Percentiles rank a stretch among this genome's conserved stretches.
Evolutionary conservation across 2,113 vertebrate genomes (phyloP).

Genomic region (Podocnemis expansa): DNA sequence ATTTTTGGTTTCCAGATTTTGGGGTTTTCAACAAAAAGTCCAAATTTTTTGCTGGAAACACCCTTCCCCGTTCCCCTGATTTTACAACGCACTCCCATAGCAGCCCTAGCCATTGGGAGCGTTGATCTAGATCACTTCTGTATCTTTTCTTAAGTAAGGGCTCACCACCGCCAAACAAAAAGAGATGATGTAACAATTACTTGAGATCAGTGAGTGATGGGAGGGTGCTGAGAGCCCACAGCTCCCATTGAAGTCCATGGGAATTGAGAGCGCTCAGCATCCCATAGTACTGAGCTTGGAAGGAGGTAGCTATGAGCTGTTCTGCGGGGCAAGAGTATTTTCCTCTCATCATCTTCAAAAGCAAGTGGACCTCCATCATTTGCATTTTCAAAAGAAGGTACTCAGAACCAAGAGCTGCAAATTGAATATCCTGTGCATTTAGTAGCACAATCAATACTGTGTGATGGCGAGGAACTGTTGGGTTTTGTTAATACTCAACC

Average conservation of each 20-base stretch:
- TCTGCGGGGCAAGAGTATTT: background rate
- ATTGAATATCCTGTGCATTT: background rate
- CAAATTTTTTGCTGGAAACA: background rate
- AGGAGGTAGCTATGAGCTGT: background rate
- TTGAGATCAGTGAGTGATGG: background rate
- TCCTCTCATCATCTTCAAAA: background rate
- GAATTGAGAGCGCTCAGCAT: background rate
- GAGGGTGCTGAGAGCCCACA: background rate
- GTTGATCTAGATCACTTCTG: background rate
- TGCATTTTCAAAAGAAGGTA: background rate
- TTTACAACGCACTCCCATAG: no score
- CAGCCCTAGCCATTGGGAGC: no score
- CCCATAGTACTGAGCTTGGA: background rate
- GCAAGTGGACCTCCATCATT: background rate
- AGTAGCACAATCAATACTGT: background rate
- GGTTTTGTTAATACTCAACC: background rate
- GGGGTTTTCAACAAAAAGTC: background rate
- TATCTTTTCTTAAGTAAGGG: background rate
- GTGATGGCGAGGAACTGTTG: background rate
- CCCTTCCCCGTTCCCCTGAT: no score
- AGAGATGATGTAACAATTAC: background rate
- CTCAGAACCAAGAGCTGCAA: background rate
- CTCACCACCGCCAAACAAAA: background rate
- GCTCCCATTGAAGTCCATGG: background rate
- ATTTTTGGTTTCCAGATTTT: background rate